phyloP scores from a whole-genome alignment of 1,140 invertebrate genomes.

The Varroa destructor region DNA sequence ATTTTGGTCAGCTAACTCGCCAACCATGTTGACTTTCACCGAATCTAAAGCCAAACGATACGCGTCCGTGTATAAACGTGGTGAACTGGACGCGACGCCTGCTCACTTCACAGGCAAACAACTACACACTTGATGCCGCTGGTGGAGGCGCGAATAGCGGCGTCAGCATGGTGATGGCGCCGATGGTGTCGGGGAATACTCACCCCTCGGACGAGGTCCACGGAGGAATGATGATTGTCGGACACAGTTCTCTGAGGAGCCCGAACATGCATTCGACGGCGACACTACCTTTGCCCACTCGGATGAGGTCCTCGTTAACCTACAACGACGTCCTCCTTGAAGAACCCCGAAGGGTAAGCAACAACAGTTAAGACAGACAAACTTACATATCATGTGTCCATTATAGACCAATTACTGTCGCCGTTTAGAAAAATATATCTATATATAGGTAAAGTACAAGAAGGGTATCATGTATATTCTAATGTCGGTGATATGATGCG shows the following conservation, averaged over 20 bases:
- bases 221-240: neutral
- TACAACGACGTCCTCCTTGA: slow-evolving; percentile 28
- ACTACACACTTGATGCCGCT: slow-evolving; percentile 11
- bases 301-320: slow-evolving; percentile 11
- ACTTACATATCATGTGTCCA: too few species aligned
- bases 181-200: neutral
- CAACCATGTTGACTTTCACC: too few species aligned
- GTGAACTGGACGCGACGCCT: too few species aligned
- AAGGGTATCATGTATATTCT: too few species aligned
- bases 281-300: slow-evolving; percentile 14
- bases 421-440: too few species aligned
- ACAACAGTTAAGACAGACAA: neutral
- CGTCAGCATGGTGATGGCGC: too few species aligned
- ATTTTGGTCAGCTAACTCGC: too few species aligned
- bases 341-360: slow-evolving; percentile 23
- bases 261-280: slow-evolving; percentile 11
- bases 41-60: too few species aligned
- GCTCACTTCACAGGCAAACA: neutral
- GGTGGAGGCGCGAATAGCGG: neutral
- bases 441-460: too few species aligned
- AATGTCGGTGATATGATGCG: too few species aligned
- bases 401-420: too few species aligned
- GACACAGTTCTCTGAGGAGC: slow-evolving; percentile 27
- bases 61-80: too few species aligned
- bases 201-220: slow-evolving; percentile 22